Evolutionary conservation across 2,888 invertebrate species (phyloP), one percentile per base, ranked within the genome.

Genomic region (Liodrosophila aerea): DNA sequence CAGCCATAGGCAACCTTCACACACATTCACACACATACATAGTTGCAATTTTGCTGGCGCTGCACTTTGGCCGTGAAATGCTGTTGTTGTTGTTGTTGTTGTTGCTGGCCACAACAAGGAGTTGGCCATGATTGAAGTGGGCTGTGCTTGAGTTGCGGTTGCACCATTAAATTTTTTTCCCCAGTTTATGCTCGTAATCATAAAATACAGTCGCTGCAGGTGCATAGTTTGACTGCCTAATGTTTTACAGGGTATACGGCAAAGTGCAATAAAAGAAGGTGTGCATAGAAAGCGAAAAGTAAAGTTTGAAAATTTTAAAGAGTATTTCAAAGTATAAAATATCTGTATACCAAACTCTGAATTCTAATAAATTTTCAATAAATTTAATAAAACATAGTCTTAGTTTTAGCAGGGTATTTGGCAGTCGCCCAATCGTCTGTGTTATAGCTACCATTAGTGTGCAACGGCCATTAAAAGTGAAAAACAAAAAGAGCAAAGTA

Each of bases 21-120:
- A 34, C 33, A 59, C 64, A 41, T 13, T 8, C 7, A 30, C 29
- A 18, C 16, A n/a, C 34, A 16, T 31, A 16, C 4, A 7, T 12
- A n/a, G 1, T 13, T 12, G 27, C 37, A 53, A 15, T 45, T 46
- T 41, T 39, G 29, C 29, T 7, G 29, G 13, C 16, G 36, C 47
- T 56, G 56, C 70, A 61, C 39, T 61, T 65, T 69, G 70, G 65
- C 69, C 69, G 47, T 69, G 69, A 69, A 69, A 65, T 22, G 22
- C 50, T 69, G 65, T 49, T 60, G 52, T 31, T 4, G 22, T 22
- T 22, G 22, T 22, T 22, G 22, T 22, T 22, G 22, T 22, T 22
- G 3, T 22, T 22, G 22, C 5, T 22, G 22, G 22, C 22, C 22
- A 22, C 51, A 58, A 53, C 43, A 37, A 39, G 47, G 22, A 60